phyloP scores from a whole-genome alignment of 2,113 vertebrate genomes.

The Pseudorhombus dupliciocellatus region DNA sequence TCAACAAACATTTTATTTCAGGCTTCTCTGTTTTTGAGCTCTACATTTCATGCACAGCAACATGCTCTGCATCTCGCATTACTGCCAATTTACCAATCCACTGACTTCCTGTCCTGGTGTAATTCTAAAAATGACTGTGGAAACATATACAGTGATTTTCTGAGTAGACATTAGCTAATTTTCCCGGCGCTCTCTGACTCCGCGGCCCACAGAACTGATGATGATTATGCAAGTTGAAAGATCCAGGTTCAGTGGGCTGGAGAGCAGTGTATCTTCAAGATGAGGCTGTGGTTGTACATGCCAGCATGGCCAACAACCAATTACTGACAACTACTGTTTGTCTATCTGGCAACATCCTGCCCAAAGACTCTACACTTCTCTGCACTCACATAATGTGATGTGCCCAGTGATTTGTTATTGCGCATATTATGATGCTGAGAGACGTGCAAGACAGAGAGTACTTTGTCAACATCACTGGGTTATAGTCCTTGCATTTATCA shows the following conservation, averaged over 20 bases:
- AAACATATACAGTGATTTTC: constrained; percentile 26
- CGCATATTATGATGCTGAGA: background rate
- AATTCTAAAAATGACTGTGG: constrained; percentile 22
- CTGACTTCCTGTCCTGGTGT: constrained; percentile 13
- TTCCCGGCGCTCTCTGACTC: constrained; percentile 14
- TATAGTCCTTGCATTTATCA: background rate
- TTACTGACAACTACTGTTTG: constrained; percentile 24
- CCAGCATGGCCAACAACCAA: constrained; percentile 17
- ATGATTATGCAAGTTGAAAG: constrained; percentile 57
- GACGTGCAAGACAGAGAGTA: background rate
- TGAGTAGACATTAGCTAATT: constrained; percentile 28
- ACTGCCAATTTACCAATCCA: constrained; percentile 18
- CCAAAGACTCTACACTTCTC: background rate
- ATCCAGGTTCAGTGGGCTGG: constrained; percentile 35
- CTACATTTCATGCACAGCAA: constrained; percentile 21
- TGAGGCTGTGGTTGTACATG: constrained; percentile 33
- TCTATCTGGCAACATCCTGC: background rate
- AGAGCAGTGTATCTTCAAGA: constrained; percentile 38
- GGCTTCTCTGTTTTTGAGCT: background rate
- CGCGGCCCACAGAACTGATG: constrained; percentile 38
- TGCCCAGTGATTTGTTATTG: constrained; percentile 11
- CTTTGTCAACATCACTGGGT: background rate
- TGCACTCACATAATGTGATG: constrained; percentile 18
- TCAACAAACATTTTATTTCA: background rate
- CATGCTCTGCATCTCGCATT: constrained; percentile 8